Evolutionary conservation across 2,888 invertebrate genomes (phyloP), one percentile per base, ranked within the genome.

Genomic region (Pachydiplax longipennis): DNA sequence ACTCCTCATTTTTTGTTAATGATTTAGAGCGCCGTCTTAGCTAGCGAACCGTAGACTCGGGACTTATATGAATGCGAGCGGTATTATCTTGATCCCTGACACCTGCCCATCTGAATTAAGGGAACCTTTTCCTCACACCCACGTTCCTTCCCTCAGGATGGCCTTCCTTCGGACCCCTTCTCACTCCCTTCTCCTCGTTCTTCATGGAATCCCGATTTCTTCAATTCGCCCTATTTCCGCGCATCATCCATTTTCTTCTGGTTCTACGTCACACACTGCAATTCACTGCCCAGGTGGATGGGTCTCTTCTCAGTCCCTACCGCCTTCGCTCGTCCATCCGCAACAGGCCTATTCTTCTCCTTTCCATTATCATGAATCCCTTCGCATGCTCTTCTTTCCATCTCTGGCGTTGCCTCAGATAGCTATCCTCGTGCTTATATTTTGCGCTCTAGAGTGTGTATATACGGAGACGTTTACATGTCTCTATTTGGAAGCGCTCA

Each of bases 61-160:
- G 58, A 83, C 83, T 83, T 35, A 87, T 65, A 61, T 40, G 87
- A 87, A 87, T 65, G 87, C n/a, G 87, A 65, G 61, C 18, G 58
- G 53, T 58, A 58, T 83, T 83, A 61, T 40, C 65, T 87, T 35
- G 61, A 61, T 37, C 61, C 31, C 65, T 65, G 87, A 87, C 65
- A 87, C 87, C 87, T 87, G 87, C 87, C 87, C 65, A 35, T 87
- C 87, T 87, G 65, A 61, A 87, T 87, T 61, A 87, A 87, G 87
- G 61, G 61, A 15, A 40, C 65, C 61, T 37, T 58, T 87, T 87
- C 58, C 25, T 83, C 37, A 13, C 31, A 25, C 58, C 18, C 53
- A 53, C 83, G 65, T 13, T n/a, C n/a, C 25, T 40, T 40, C 31
- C 31, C 0, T 6, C 22, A 31, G 13, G 25, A 25, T 53, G 53